These are phyloP conservation scores for Mythimna albipuncta DNA, from an alignment of 2,888 invertebrate genomes.

Conservation along the genomic window DNA sequence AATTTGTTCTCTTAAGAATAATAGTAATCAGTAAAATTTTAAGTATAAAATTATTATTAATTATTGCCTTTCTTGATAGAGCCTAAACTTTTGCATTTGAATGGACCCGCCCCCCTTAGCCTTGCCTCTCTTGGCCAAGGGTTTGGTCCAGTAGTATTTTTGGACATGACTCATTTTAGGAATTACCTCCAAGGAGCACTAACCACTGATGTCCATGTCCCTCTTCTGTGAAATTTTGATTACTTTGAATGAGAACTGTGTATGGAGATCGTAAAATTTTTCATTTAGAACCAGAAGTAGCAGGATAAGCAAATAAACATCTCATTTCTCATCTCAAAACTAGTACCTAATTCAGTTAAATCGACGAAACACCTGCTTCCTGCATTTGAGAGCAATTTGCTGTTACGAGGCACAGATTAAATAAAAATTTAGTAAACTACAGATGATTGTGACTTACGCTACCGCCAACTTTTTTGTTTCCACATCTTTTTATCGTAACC, in stretches of 20 bases:
- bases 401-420: constrained; percentile 36
- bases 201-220: neutral
- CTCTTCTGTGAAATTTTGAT: neutral
- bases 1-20: constrained; percentile 17
- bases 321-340: constrained; percentile 36
- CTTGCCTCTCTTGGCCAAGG: neutral
- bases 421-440: constrained; percentile 87
- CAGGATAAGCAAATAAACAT: constrained; percentile 28
- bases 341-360: constrained; percentile 42
- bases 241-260: neutral
- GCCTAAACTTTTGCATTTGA: neutral
- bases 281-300: constrained; percentile 34
- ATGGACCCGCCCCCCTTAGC: neutral
- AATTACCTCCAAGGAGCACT: neutral
- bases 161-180: neutral
- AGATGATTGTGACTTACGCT: constrained; percentile 89
- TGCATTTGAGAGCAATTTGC: constrained; percentile 18
- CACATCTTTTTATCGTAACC: constrained; percentile 49
- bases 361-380: constrained; percentile 36
- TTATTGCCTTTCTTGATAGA: neutral
- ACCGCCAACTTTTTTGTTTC: constrained; percentile 79
- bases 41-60: constrained; percentile 21
- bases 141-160: neutral
- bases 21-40: constrained; percentile 11
- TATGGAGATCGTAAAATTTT: neutral